Evolutionary conservation across 2,797 vertebrate species (phyloP).

Genomic region (Tadarida brasiliensis): DNA sequence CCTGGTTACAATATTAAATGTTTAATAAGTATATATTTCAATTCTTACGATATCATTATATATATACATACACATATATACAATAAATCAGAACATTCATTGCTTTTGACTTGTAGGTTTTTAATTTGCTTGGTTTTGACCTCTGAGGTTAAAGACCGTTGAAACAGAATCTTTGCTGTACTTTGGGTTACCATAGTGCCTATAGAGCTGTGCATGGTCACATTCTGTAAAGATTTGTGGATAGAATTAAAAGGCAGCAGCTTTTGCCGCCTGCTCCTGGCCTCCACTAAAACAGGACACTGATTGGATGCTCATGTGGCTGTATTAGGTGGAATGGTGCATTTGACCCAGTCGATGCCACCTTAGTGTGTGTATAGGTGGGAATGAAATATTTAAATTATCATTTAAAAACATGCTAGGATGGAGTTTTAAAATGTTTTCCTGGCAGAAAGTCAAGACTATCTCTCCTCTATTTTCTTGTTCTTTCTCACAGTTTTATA

Average conservation of each 20-base stretch:
- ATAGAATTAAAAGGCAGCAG: background rate
- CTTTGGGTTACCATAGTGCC: background rate
- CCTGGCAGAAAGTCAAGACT: slow-evolving; percentile 56
- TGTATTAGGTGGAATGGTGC: background rate
- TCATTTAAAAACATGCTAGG: slow-evolving; percentile 25
- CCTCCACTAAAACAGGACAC: background rate
- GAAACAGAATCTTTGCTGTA: background rate
- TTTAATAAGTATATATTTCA: background rate
- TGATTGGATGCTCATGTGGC: background rate
- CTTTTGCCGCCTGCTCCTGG: background rate
- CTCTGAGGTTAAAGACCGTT: background rate
- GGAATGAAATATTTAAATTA: slow-evolving; percentile 39
- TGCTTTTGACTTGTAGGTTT: background rate
- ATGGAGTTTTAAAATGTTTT: slow-evolving; percentile 33
- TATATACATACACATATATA: background rate
- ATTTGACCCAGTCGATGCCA: background rate
- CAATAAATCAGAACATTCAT: background rate
- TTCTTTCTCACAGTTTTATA: slow-evolving; percentile 63
- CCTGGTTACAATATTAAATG: background rate
- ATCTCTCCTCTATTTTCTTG: slow-evolving; percentile 49
- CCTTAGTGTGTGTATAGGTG: background rate
- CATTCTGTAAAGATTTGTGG: background rate
- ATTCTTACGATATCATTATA: background rate
- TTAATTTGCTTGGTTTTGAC: background rate
- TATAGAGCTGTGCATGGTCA: fast-evolving